Evolutionary conservation across 2,888 invertebrate species (phyloP).

Genomic region (Galerucella nymphaeae): DNA sequence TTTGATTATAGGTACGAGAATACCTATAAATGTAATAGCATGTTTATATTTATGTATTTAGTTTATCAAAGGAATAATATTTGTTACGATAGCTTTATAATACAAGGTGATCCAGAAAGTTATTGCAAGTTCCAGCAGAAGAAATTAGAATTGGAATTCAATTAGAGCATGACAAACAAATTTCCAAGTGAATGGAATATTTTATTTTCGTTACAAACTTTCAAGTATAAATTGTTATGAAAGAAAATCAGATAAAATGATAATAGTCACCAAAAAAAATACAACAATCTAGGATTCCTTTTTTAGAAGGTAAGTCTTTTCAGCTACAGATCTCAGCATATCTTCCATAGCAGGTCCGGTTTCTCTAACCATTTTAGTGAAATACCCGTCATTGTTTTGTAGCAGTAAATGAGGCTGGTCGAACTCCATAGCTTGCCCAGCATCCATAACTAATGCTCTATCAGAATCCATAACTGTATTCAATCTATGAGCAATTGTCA

Average conservation of each 20-base stretch:
- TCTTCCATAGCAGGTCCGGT: conserved; percentile 58
- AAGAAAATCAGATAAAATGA: neutral
- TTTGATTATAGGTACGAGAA: too few species aligned
- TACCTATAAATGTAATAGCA: too few species aligned
- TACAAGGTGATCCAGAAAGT: too few species aligned
- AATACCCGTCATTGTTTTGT: conserved; percentile 55
- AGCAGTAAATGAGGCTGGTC: conserved; percentile 66
- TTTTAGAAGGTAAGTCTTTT: conserved; percentile 40
- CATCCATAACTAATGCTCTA: conserved; percentile 73
- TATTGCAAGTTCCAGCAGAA: too few species aligned
- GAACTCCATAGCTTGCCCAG: conserved; percentile 68
- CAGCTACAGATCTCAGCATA: conserved; percentile 53
- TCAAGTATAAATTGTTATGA: neutral
- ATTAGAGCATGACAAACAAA: too few species aligned
- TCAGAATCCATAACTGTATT: conserved; percentile 89
- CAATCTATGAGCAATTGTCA: conserved; percentile 85
- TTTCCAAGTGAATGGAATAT: too few species aligned
- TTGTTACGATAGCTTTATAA: too few species aligned
- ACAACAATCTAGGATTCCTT: neutral
- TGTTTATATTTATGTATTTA: too few species aligned
- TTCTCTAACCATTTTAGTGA: conserved; percentile 61
- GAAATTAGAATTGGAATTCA: too few species aligned
- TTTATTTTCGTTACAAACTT: too few species aligned
- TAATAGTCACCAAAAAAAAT: neutral
- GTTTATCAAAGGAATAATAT: too few species aligned